These are phyloP conservation scores for Pygoscelis adeliae DNA, from an alignment of 2,113 vertebrate species.

Conservation along the genomic window DNA sequence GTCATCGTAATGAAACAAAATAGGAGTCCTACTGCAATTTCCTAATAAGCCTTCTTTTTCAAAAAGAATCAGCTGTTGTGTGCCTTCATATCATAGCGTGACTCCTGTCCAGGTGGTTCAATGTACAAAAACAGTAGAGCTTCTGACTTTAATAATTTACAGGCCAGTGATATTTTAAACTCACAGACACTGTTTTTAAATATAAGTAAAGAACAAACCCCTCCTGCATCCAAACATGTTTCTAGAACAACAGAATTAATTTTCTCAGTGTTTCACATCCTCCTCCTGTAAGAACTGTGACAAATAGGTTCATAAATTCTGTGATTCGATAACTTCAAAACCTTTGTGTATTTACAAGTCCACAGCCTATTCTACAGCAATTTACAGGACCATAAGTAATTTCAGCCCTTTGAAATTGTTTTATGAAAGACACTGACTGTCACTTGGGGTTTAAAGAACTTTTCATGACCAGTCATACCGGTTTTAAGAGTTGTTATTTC, in stretches of 20 bases:
- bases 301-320: neutral
- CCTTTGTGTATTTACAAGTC: neutral
- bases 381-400: neutral
- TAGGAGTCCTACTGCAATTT: neutral
- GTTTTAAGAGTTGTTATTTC: neutral
- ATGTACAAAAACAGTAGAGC: neutral
- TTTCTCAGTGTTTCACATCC: neutral
- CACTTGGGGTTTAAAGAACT: neutral
- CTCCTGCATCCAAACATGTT: neutral
- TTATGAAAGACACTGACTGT: neutral
- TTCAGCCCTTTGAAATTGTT: neutral
- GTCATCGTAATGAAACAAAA: neutral
- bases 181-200: neutral
- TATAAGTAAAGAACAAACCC: neutral
- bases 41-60: neutral
- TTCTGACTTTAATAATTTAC: neutral
- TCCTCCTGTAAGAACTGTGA: neutral
- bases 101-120: neutral
- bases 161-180: neutral
- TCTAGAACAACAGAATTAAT: neutral
- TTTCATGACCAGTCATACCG: neutral
- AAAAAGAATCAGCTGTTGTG: neutral
- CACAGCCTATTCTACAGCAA: neutral
- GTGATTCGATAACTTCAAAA: neutral
- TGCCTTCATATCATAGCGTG: neutral